These are phyloP conservation scores for Lepus oiostolus DNA, from an alignment of 2,797 vertebrate species.

Conservation along the genomic window DNA sequence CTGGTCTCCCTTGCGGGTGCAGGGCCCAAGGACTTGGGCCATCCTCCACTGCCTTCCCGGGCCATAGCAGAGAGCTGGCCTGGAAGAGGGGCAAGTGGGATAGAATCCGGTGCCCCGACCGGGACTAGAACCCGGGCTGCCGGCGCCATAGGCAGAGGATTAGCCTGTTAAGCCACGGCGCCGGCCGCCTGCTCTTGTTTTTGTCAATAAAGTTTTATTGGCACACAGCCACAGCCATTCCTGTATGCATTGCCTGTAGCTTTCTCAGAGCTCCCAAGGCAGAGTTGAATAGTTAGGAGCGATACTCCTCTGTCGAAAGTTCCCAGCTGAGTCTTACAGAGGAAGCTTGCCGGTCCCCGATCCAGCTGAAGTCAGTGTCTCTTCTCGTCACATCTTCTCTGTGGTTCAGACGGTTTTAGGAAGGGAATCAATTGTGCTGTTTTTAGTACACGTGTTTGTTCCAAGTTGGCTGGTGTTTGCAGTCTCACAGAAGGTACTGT, in stretches of 20 bases:
- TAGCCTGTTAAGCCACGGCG: no score
- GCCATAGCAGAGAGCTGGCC: no score
- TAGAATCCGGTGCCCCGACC: no score
- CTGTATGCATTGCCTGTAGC: background rate
- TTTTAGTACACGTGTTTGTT: background rate
- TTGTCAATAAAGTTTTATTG: slow-evolving; percentile 55
- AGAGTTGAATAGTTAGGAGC: background rate
- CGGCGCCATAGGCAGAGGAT: no score
- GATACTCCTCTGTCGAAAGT: background rate
- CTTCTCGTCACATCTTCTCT: background rate
- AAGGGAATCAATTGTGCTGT: background rate
- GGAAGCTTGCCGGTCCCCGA: background rate
- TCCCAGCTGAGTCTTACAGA: background rate
- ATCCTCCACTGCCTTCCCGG: no score
- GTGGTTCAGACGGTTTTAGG: background rate
- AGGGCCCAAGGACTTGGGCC: no score
- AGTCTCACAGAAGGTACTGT: background rate
- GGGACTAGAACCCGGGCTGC: no score
- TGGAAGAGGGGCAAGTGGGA: no score
- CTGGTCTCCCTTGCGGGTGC: no score
- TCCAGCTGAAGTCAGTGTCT: background rate
- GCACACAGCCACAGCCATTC: background rate
- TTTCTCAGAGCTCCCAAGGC: background rate
- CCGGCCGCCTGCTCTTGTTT: background rate
- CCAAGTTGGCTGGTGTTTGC: background rate